Base-by-base conservation (phyloP, 2,113 vertebrate species). In the Aptenodytes forsteri region DNA sequence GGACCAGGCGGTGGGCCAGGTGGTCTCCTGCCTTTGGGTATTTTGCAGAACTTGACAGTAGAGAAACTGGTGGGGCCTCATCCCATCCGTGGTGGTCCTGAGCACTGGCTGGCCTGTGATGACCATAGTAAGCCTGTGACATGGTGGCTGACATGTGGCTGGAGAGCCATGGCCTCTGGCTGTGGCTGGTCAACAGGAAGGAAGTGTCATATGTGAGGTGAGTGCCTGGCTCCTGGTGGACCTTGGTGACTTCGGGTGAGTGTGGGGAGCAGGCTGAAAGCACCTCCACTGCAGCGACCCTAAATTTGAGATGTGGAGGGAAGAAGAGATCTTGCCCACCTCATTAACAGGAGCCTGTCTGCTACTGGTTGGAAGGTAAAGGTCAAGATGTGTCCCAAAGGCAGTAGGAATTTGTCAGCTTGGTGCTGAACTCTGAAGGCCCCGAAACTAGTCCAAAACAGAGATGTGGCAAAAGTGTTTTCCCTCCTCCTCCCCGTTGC, bases 291-390 rank as follows among this genome's bases (percentile, higher is more conserved):
- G 75, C 79, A 50, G 79, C 8, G 2, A 3, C 50, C 11, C 1
- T 7, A 1, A 3, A 0, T 11, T 25, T 27, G 61, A 55, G 38
- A 1, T 21, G 44, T 21, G 67, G 20, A 25, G 56, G 52, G 36
- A 7, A 38, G 52, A 40, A 23, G 67, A 4, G 64, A 4, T 20
- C 36, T 16, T 5, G 19, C 16, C 40, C 25, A 4, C 49, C 6
- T 1, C 11, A 0, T 4, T 13, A 11, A 0, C 42, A 38, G 82
- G 59, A 22, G 0, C 4, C 0, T 0, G 10, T 16, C 27, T 61
- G 73, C n/a, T 19, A 1, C 30, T 5, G 59, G 3, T 5, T 21
- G 56, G 82, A 7, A 22, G 49, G 38, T 32, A 6, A 52, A 66
- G 54, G 58, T 13, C 6, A 4, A 55, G 83, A 29, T 22, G 46